Evolutionary conservation across 2,113 vertebrate species (phyloP), one percentile per base, ranked within the genome.

Genomic region (Gambusia affinis): DNA sequence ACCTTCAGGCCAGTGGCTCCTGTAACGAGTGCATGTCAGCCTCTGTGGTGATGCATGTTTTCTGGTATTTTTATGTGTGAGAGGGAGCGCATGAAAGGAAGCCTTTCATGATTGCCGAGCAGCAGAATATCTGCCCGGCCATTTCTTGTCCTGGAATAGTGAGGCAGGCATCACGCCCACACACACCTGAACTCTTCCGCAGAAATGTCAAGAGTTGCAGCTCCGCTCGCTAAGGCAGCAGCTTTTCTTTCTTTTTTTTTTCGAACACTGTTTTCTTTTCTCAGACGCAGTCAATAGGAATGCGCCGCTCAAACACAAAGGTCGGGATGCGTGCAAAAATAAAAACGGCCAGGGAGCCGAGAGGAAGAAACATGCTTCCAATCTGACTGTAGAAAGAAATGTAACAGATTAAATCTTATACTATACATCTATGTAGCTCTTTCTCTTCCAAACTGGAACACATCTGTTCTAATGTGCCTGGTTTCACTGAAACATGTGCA

Each of bases 201-300:
- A 70, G 61, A 80, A 78, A 79, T 72, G 77, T 82, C 64, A 76
- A 37, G 35, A 71, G 76, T 67, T 79, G 44, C 60, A 72, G 76
- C 65, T 17, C 44, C 6, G 60, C 35, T 37, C 10, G 66, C 24
- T 39, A 64, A 83, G 65, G 75, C 79, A 65, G 15, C 68, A 62
- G 71, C 54, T 57, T 57, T 37, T 37, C 35, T 11, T 37, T 37
- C 12, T 2, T 37, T 37, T 37, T 37, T 11, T 62, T 85, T 85
- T 44, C 83, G 73, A 85, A 82, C 75, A 65, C 12, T 86, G 80
- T 88, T 86, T 87, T 79, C 76, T 65, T 85, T 85, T 83, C 66
- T 61, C 82, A 81, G 84, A 81, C 76, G 76, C 60, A 75, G 65
- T 76, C 78, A 28, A 81, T 83, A 87, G 85, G 86, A 91, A 88